phyloP scores from a whole-genome alignment of 2,113 vertebrate species.

The Collichthys lucidus region DNA sequence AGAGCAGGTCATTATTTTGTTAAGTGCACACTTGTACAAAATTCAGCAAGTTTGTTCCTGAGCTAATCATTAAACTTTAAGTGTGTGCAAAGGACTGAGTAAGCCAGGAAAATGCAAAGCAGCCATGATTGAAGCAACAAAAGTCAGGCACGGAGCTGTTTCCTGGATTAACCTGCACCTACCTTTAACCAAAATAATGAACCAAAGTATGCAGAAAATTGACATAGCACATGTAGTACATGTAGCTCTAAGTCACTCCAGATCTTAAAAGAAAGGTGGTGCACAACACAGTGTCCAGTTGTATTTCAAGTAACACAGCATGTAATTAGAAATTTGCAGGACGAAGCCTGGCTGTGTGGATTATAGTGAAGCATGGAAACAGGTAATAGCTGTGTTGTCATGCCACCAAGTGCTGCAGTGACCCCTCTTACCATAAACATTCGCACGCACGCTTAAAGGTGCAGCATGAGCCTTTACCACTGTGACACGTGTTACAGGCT shows the following conservation, averaged over 20 bases:
- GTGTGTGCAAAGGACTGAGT: constrained; percentile 19
- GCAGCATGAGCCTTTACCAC: constrained; percentile 5
- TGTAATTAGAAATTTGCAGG: constrained; percentile 36
- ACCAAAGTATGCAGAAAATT: neutral
- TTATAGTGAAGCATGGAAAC: constrained; percentile 13
- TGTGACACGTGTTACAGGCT: constrained; percentile 17
- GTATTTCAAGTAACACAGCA: neutral
- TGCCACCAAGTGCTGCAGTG: constrained; percentile 8
- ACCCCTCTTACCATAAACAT: constrained; percentile 23
- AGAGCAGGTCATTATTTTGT: constrained; percentile 43
- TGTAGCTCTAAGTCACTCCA: neutral
- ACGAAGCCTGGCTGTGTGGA: constrained; percentile 17
- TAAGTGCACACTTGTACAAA: constrained; percentile 43
- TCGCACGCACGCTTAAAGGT: constrained; percentile 26
- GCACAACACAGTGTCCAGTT: neutral
- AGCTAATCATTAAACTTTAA: constrained; percentile 58
- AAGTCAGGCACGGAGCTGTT: neutral
- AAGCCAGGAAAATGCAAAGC: neutral
- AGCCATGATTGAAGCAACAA: neutral
- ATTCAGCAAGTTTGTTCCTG: constrained; percentile 34
- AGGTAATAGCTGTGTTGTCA: constrained; percentile 23
- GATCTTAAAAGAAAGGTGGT: neutral
- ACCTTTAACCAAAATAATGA: neutral
- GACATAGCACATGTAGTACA: neutral
- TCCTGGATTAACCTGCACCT: neutral